A percentile compares a stretch with the other conserved stretches of the same genome.
Evolutionary conservation across 1,140 invertebrate genomes (phyloP).

Genomic region (Nasonia giraulti): DNA sequence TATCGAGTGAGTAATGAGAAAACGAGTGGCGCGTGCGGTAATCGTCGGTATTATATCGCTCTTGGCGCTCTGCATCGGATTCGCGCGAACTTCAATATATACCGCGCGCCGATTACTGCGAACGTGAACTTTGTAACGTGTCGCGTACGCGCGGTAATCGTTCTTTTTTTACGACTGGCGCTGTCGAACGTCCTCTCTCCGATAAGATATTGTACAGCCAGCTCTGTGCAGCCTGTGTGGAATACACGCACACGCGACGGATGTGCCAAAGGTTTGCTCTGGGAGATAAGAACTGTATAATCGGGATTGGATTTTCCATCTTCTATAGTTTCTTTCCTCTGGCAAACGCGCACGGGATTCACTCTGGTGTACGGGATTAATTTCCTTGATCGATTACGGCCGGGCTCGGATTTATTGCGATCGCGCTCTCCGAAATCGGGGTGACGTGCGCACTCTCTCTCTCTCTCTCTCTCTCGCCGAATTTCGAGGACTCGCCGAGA

Average conservation of each 20-base stretch:
- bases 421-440: background rate
- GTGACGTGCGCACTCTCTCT: background rate
- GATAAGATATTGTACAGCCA: too few species aligned
- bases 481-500: background rate
- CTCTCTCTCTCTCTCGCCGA: background rate
- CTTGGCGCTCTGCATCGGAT: background rate
- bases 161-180: background rate
- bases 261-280: too few species aligned
- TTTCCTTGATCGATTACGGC: slow-evolving; percentile 44
- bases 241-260: too few species aligned
- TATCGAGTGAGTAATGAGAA: background rate
- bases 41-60: background rate
- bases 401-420: slow-evolving; percentile 30
- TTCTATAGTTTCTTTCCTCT: background rate
- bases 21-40: background rate
- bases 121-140: background rate
- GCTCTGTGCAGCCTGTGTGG: background rate
- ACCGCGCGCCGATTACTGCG: background rate
- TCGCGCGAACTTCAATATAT: background rate
- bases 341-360: background rate
- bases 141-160: background rate
- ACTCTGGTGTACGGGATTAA: slow-evolving; percentile 27
- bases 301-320: background rate
- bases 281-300: too few species aligned
- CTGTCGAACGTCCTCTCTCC: too few species aligned